phyloP scores from a whole-genome alignment of 2,888 invertebrate species.

The Chrysina gloriosa region DNA sequence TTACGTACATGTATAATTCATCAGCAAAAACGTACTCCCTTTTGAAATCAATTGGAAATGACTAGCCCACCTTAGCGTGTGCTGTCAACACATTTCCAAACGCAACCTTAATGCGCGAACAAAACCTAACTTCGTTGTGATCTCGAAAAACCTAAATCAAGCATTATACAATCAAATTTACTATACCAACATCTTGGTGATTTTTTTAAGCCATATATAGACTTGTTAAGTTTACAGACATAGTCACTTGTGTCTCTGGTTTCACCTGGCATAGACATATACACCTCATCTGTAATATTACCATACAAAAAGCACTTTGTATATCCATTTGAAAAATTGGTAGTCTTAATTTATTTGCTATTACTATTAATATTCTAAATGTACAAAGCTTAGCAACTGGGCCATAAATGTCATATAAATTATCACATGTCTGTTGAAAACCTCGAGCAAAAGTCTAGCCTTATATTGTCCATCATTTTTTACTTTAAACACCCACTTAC shows the following conservation, averaged over 20 bases:
- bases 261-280: neutral
- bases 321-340: neutral
- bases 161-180: constrained; percentile 17
- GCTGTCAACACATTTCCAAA: too few species aligned
- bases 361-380: neutral
- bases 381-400: neutral
- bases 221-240: constrained; percentile 5
- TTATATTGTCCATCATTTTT: constrained; percentile 13
- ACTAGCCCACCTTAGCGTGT: too few species aligned
- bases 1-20: too few species aligned
- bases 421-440: too few species aligned
- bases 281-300: neutral
- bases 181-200: constrained; percentile 7
- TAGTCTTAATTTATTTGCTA: neutral
- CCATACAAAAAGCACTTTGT: neutral
- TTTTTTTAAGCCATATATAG: constrained; percentile 9
- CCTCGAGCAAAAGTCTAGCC: constrained; percentile 22
- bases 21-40: too few species aligned
- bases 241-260: too few species aligned
- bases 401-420: neutral
- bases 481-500: neutral
- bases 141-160: neutral
- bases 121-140: too few species aligned
- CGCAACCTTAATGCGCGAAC: too few species aligned
- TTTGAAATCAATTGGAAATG: too few species aligned